Evolutionary conservation across 2,797 vertebrate species (phyloP).

Genomic region (Muscicapa striata): DNA sequence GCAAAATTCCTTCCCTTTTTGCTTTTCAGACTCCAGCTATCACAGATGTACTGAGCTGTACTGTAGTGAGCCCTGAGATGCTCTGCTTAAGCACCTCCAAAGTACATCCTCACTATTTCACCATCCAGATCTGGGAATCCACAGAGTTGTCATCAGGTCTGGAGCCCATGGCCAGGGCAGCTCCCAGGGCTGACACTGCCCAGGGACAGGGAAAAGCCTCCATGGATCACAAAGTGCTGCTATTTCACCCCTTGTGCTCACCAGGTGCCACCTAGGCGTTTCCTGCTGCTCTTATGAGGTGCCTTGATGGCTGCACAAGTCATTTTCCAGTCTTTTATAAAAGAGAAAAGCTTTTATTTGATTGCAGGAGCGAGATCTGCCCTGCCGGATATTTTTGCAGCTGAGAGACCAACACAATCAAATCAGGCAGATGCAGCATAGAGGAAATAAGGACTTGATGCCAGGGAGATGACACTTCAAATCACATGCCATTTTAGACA

Average conservation of each 20-base stretch:
- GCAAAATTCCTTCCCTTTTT: neutral
- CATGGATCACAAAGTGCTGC: neutral
- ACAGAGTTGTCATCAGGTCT: fast-evolving
- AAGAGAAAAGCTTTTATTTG: neutral
- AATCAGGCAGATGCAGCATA: neutral
- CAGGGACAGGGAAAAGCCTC: neutral
- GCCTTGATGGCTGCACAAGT: neutral
- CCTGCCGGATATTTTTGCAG: neutral
- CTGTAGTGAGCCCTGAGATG: neutral
- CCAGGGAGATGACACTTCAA: neutral
- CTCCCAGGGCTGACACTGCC: neutral
- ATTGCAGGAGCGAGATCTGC: neutral
- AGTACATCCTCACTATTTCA: neutral
- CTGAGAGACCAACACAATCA: neutral
- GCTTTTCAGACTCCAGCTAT: neutral
- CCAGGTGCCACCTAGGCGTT: neutral
- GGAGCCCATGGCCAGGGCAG: neutral
- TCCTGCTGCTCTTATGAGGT: neutral
- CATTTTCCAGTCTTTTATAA: neutral
- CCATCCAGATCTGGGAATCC: neutral
- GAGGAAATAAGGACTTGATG: conserved; percentile 22
- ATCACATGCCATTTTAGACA: neutral
- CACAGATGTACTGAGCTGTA: fast-evolving
- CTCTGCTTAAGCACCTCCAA: neutral
- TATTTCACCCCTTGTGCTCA: fast-evolving